Conservation (phyloP, 2,888 invertebrate species). For the Pemphredon lugubris region DNA sequence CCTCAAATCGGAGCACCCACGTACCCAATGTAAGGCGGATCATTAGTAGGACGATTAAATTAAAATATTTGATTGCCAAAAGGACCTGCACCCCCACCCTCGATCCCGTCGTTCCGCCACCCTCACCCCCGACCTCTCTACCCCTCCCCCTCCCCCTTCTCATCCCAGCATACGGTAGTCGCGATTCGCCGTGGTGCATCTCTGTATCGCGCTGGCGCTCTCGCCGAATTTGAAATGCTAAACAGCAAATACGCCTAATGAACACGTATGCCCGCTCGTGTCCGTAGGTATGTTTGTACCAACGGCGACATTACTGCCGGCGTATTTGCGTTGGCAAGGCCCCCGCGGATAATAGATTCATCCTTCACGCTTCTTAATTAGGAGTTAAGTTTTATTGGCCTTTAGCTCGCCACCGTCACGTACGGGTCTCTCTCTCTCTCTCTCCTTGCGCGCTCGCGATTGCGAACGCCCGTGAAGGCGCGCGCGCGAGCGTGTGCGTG, state of each 20-base stretch:
- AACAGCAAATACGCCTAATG: conserved; percentile 81
- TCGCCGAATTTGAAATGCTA: conserved; percentile 80
- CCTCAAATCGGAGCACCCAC: conserved; percentile 17
- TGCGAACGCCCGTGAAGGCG: no score
- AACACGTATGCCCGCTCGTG: conserved; percentile 79
- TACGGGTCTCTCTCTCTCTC: background rate
- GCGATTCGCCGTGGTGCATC: conserved; percentile 37
- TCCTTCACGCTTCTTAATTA: conserved; percentile 81
- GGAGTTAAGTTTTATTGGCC: conserved; percentile 80
- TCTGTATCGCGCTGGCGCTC: conserved; percentile 63
- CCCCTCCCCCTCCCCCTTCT: no score
- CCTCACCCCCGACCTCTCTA: no score
- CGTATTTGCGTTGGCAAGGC: conserved; percentile 72
- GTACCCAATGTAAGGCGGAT: conserved; percentile 68
- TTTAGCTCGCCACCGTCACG: conserved; percentile 62
- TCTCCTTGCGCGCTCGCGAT: conserved; percentile 12
- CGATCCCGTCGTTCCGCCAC: no score
- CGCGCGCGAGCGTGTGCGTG: conserved; percentile 35
- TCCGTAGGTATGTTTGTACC: conserved; percentile 78
- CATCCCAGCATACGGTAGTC: conserved; percentile 25
- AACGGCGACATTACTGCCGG: conserved; percentile 75
- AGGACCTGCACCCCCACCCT: no score
- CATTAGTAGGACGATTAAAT: conserved; percentile 79
- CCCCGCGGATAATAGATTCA: conserved; percentile 79
- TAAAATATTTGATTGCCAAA: conserved; percentile 81